Base-by-base conservation (phyloP, 1,140 invertebrate species). In the Pseudomyrmex pallidus region DNA sequence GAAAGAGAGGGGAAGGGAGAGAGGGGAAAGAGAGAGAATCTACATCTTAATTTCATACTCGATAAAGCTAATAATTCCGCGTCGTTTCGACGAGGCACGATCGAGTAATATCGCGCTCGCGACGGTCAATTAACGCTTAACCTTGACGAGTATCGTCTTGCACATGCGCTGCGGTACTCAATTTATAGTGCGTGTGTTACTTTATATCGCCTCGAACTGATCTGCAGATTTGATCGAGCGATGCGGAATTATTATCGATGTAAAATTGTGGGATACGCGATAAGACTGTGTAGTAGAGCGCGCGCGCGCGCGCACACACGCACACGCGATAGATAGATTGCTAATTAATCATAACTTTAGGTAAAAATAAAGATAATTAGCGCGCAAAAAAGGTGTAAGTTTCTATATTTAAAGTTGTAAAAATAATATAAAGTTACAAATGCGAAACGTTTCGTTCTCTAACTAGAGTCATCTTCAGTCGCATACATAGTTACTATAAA, bases 31-130 rank as follows among this genome's bases (percentile, higher is more conserved):
- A 77, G 74, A 46, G 56, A 56, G 59, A 68, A 54, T 85, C 85
- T 90, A 90, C 86, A 87, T 92, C 91, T 92, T 92, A 91, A 92
- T 92, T 92, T 91, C 87, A 91, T 90, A 91, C 91, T 90, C 90
- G 88, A 90, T 89, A 89, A 89, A 90, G 85, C 87, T 89, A 90
- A 91, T 91, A 90, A 91, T 90, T 90, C 83, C 82, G 74, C 77
- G 76, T 80, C 74, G 87, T 57, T 70, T 62, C 74, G 76, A 77
- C 72, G 56, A 35, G 35, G 56, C 59, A 25, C 25, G 86, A 87
- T 89, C 88, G 90, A 84, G 66, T 85, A n/a, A n/a, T n/a, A 85
- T 77, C 72, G 72, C 67, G 52, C 66, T 64, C 57, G 72, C 13
- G 50, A 85, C 52, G 64, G 78, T 88, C 90, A 90, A 91, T 91